Base-by-base conservation (phyloP, 2,888 invertebrate genomes). In the Apantesis nais region DNA sequence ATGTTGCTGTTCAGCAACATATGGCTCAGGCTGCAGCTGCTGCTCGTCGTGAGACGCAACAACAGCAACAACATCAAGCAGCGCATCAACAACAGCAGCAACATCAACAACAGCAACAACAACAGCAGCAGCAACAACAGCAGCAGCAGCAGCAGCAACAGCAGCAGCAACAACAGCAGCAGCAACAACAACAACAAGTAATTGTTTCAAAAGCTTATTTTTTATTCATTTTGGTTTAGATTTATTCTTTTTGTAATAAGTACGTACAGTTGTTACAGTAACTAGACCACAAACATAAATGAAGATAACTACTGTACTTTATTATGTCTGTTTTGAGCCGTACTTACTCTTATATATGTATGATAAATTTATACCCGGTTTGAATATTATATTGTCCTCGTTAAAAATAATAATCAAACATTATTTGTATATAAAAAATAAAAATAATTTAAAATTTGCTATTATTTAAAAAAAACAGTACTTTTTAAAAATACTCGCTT, bases 1-100 rank as follows among this genome's bases (percentile, higher is more conserved):
- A 97, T 88, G 97, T 97, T 88, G 97, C 97, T 74, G 96, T 97
- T 68, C 97, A 97, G 89, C 97, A 97, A 87, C 97, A 97, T 88
- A 97, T 97, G 97, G 97, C 97, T 60, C 97, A 97, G 85, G 97
- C 97, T 74, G 96, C 97, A 61, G 96, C 95, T 80, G 91, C 95
- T 82, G 93, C 95, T 41, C 88, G 95, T 72, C 91, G 95, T 76
- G 95, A 95, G 80, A 93, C 94, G 80, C 94, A 93, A 74, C 93
- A 92, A 39, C 92, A 93, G n/a, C 92, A 93, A 19, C 93, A 93
- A 19, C 93, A 92, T 0, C 85, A 86, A 0, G 83, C 87, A 83
- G 0, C 87, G 0, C 88, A 88, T 0, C 88, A 89, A 0, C 89
- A 90, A 0, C 90, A 88, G 0, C 90, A 90, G 0, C 92, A 92